phyloP scores from a whole-genome alignment of 1,140 invertebrate genomes.

The Drosophila navojoa region DNA sequence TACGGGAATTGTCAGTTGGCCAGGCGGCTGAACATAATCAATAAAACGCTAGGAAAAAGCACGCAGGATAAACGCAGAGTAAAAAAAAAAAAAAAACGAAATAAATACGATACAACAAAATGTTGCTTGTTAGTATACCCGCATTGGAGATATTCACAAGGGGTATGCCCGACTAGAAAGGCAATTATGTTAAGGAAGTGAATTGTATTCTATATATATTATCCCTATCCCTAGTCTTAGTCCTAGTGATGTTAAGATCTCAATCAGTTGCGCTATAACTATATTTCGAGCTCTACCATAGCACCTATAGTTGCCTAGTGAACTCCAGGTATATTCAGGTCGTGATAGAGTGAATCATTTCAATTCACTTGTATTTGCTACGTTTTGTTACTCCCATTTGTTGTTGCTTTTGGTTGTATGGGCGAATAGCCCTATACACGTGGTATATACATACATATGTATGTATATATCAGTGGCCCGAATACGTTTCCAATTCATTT shows the following conservation, averaged over 20 bases:
- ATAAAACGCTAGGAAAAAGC: conserved; percentile 63
- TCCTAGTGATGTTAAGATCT: too few species aligned
- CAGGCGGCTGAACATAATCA: conserved; percentile 61
- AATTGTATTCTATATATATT: too few species aligned
- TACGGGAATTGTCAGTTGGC: conserved; percentile 51
- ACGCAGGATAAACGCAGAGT: conserved; percentile 47
- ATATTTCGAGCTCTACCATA: too few species aligned
- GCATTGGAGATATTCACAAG: neutral
- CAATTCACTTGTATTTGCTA: conserved; percentile 33
- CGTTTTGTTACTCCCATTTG: too few species aligned
- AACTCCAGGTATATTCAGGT: neutral
- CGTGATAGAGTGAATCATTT: too few species aligned
- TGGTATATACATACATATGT: neutral
- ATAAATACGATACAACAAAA: conserved; percentile 33
- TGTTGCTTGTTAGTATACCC: conserved; percentile 16
- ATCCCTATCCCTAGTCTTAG: too few species aligned
- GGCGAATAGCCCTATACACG: conserved; percentile 2
- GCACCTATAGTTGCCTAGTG: too few species aligned
- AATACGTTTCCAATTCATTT: conserved; percentile 48
- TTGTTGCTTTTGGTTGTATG: neutral
- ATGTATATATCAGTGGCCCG: neutral
- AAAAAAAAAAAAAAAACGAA: conserved; percentile 23
- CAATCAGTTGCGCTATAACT: too few species aligned
- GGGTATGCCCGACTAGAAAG: neutral
- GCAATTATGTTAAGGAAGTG: too few species aligned